A percentile compares a stretch with the other conserved stretches of the same genome.
Evolutionary conservation across 2,888 invertebrate genomes (phyloP).

Genomic region (Eupithecia dodoneata): DNA sequence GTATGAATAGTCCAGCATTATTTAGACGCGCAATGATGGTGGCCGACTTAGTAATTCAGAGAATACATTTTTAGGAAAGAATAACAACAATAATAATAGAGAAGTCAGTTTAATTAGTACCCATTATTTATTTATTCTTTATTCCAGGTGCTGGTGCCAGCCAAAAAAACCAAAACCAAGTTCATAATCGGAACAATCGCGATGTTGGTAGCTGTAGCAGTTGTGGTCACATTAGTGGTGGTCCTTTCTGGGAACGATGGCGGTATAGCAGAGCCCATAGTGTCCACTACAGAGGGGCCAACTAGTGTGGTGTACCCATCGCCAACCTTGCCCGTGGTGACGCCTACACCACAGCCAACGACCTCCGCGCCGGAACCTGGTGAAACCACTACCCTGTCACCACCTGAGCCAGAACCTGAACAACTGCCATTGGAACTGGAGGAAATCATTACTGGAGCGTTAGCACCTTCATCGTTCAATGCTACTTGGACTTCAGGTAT

Average conservation of each 20-base stretch:
- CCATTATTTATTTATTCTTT: background rate
- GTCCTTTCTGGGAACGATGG: conserved; percentile 76
- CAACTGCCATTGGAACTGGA: conserved; percentile 81
- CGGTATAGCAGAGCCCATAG: conserved; percentile 59
- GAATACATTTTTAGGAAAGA: too few relatives aligned
- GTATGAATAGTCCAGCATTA: background rate
- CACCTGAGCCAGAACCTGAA: conserved; percentile 1
- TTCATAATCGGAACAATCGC: conserved; percentile 83
- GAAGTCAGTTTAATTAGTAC: too few relatives aligned
- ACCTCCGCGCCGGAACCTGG: conserved; percentile 1
- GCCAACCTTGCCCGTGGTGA: conserved; percentile 38
- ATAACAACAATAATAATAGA: too few relatives aligned
- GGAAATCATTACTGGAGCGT: conserved; percentile 88
- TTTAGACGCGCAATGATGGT: too few relatives aligned
- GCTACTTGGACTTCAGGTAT: conserved; percentile 92
- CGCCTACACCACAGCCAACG: conserved; percentile 35
- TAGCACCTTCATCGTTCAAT: conserved; percentile 88
- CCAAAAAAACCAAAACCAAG: conserved; percentile 82
- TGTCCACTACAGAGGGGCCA: conserved; percentile 58
- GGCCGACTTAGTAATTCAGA: too few relatives aligned
- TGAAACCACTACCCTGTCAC: background rate
- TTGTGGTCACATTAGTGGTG: conserved; percentile 85
- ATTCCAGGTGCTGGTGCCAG: conserved; percentile 85
- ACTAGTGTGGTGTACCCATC: conserved; percentile 41
- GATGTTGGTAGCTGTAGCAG: conserved; percentile 82